These are phyloP conservation scores for Calephelis nemesis DNA, from an alignment of 1,140 invertebrate genomes.

Conservation along the genomic window DNA sequence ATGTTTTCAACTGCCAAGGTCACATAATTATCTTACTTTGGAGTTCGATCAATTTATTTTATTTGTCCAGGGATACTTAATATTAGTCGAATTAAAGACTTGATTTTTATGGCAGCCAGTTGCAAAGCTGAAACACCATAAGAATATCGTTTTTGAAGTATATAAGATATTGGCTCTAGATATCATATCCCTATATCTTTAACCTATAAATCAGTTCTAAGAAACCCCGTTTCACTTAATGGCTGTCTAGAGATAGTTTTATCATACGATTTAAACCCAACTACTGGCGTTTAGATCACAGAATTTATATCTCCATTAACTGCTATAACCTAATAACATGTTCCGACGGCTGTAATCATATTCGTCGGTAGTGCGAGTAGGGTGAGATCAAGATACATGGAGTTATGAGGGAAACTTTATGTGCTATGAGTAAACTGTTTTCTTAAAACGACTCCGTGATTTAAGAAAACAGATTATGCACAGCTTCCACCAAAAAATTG, in stretches of 20 bases:
- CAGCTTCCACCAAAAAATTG: no score
- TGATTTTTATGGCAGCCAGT: no score
- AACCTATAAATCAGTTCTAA: constrained; percentile 1
- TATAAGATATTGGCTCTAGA: neutral
- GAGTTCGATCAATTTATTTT: no score
- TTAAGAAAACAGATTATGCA: no score
- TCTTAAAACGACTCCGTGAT: no score
- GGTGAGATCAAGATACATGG: neutral
- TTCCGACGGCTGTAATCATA: constrained; percentile 4
- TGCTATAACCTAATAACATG: constrained; percentile 7
- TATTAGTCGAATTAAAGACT: no score
- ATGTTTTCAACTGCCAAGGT: no score
- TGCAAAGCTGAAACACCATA: no score
- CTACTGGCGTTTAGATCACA: constrained; percentile 3
- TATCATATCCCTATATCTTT: neutral
- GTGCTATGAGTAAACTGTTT: no score
- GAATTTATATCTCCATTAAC: constrained; percentile 15
- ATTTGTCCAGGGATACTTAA: no score
- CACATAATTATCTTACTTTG: no score
- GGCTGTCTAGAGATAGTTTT: constrained; percentile 13
- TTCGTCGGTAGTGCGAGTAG: neutral
- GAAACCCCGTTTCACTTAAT: constrained; percentile 14
- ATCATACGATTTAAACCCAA: constrained; percentile 13
- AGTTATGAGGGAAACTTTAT: constrained; percentile 8
- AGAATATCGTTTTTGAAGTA: neutral